These are phyloP conservation scores for Ursus arctos DNA, from an alignment of 2,113 vertebrate species.

Conservation along the genomic window DNA sequence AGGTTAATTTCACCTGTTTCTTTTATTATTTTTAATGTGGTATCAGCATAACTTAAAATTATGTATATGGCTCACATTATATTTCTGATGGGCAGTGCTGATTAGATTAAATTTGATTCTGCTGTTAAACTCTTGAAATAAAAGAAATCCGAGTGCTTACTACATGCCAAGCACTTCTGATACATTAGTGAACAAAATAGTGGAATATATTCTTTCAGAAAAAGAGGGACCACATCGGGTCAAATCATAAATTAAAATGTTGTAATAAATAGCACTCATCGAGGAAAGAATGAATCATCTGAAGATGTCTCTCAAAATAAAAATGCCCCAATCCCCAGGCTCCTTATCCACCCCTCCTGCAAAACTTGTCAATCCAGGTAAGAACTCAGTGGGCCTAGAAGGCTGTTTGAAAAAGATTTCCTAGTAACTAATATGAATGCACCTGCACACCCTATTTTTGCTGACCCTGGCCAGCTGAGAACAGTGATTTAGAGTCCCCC, in stretches of 20 bases:
- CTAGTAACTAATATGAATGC: conserved; percentile 21
- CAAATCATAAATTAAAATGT: conserved; percentile 35
- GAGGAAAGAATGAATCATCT: neutral
- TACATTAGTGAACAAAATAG: neutral
- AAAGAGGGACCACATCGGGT: neutral
- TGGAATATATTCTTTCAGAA: neutral
- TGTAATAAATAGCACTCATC: neutral
- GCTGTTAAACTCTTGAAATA: conserved; percentile 30
- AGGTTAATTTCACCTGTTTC: neutral
- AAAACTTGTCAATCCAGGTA: neutral
- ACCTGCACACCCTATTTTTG: neutral
- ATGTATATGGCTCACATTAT: neutral
- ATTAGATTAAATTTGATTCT: conserved; percentile 54
- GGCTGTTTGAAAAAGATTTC: conserved; percentile 21
- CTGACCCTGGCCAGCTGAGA: neutral
- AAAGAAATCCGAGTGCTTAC: neutral
- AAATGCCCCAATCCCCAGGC: neutral
- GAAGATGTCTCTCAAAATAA: conserved; percentile 42
- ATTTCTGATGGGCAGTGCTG: neutral
- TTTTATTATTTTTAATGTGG: conserved; percentile 20
- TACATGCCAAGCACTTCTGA: neutral
- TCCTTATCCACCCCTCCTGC: neutral
- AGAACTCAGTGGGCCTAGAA: neutral
- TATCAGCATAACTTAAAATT: conserved; percentile 17
- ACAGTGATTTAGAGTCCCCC: neutral